A percentile compares a stretch with the other conserved stretches of the same genome.
These are phyloP conservation scores for Sciaenops ocellatus DNA, from an alignment of 2,797 vertebrate species.

Conservation along the genomic window DNA sequence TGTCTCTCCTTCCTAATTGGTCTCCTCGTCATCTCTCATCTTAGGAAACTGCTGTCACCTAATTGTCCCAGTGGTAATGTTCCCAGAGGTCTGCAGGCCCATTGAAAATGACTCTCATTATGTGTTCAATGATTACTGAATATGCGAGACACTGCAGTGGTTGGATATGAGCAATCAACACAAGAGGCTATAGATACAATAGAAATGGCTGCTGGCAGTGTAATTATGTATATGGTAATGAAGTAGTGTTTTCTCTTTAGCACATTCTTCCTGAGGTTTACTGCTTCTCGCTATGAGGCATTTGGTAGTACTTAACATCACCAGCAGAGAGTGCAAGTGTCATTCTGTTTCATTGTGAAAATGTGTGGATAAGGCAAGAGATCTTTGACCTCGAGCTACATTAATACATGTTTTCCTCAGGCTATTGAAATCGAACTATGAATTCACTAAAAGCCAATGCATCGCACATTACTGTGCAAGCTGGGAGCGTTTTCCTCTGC, in stretches of 20 bases:
- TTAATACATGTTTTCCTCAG: background rate
- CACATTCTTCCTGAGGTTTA: background rate
- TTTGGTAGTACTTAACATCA: conserved; percentile 12
- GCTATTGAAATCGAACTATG: background rate
- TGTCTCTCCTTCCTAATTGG: conserved; percentile 58
- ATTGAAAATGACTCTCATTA: conserved; percentile 47
- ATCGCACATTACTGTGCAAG: background rate
- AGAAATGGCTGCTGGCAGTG: conserved; percentile 16
- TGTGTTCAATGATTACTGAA: conserved; percentile 57
- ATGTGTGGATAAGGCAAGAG: background rate
- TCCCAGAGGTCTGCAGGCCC: conserved; percentile 39
- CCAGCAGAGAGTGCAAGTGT: conserved; percentile 68
- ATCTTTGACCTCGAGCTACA: background rate
- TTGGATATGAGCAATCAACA: conserved; percentile 49
- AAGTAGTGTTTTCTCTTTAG: background rate
- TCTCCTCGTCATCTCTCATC: conserved; percentile 52
- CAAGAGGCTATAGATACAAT: conserved; percentile 8
- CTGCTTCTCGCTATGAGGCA: background rate
- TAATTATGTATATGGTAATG: conserved; percentile 19
- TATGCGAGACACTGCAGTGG: conserved; percentile 5
- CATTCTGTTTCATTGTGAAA: conserved; percentile 21
- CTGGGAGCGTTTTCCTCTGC: background rate
- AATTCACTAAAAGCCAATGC: background rate
- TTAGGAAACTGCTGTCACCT: conserved; percentile 49
- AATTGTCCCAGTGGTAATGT: conserved; percentile 59